Base-by-base conservation (phyloP, 2,888 invertebrate genomes). In the Podabrus alpinus region DNA sequence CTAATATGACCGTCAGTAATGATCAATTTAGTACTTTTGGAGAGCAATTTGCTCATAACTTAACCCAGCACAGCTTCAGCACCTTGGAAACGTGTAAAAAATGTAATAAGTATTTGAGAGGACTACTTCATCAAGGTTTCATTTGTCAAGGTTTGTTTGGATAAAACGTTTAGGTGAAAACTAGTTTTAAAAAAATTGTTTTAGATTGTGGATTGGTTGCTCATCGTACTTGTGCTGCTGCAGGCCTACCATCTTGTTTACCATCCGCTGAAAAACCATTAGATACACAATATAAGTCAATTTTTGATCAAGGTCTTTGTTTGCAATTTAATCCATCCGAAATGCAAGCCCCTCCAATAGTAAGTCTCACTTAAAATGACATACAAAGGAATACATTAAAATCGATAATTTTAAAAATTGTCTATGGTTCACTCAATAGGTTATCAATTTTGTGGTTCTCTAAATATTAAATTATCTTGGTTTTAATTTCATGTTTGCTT, bases 31-130 rank as follows among this genome's bases (percentile, higher is more conserved):
- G 79, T 59, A 75, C 74, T 61, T 77, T 67, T 19, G 76, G 79
- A 62, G 82, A 83, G 67, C 80, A 82, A 67, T 76, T 75, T 78
- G 77, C 84, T 17, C 88, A 88, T 80, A 86, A 89, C 81, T 88
- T 93, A 81, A 86, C 89, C 66, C 91, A 92, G 80, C 91, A 92
- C 84, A 92, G 91, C 82, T 94, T 93, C 86, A 90, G 91, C 80
- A 88, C 89, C 73, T 87, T 93, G 82, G 92, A 93, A 86, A 89
- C 90, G 80, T 94, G 94, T 87, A 92, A 92, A 86, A 91, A 93
- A 86, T 94, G 94, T 86, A 91, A 92, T 86, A 92, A 92, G 86
- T 92, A 91, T 85, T 88, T 94, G 79, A 88, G 92, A 80, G 93
- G 93, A 66, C 87, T 94, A 64, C 88, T 92, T 82, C 92, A 92